Base-by-base conservation (phyloP, 2,113 vertebrate genomes). In the Tichodroma muraria region DNA sequence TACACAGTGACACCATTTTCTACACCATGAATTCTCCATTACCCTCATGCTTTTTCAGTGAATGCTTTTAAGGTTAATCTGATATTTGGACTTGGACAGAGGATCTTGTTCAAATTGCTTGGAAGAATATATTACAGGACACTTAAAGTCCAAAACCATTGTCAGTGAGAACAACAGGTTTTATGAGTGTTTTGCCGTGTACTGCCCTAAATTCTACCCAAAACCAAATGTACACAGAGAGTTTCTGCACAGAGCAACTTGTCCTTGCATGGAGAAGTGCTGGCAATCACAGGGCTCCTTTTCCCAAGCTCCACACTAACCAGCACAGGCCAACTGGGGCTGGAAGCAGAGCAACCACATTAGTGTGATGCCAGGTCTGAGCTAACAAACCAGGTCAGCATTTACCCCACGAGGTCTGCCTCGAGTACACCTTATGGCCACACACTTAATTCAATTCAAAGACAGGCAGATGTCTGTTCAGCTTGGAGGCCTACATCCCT, bases 131-230 rank as follows among this genome's bases (percentile, higher is more conserved):
- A 84, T 65, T 24, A n/a, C 28, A 84, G 65, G 31, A 81, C 13
- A 44, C 1, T 0, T 16, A 8, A 53, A 81, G 11, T 27, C n/a
- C 23, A 60, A 30, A 28, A 4, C 28, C 16, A 4, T 5, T 28
- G 22, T 52, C 49, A 66, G 7, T 33, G 30, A 68, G 53, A 83
- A 31, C 20, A 94, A 57, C 9, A 27, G 53, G 10, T 20, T 91
- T 86, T 64, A 47, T 77, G 42, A 70, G 24, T 4, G 0, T 61
- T 88, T 57, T 87, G 5, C 31, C 53, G 45, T 1, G 3, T 53
- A 27, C 65, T 64, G 28, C 60, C 75, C 20, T 71, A 71, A 49
- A 31, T 63, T 76, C 18, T 54, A 5, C n/a, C n/a, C 44, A 27
- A 91, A 91, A 6, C 20, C 53, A 86, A 80, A 61, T 0, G 1